phyloP scores from a whole-genome alignment of 1,140 invertebrate genomes.

The Hyposmocoma kahamanoa region DNA sequence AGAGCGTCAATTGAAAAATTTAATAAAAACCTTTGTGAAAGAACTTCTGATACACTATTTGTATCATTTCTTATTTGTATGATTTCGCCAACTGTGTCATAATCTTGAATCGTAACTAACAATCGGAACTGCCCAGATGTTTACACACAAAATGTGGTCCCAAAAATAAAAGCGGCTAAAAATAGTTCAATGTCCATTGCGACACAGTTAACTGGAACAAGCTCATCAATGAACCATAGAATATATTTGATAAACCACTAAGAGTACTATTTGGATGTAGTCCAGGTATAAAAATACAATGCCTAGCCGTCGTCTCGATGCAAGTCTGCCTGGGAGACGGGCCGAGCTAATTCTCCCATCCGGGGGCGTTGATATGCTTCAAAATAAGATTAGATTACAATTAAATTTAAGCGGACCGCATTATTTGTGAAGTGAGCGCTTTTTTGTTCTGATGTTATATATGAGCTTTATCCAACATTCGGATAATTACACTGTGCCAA shows the following conservation, averaged over 20 bases:
- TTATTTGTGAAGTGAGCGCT: too few species aligned
- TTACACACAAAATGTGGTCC: neutral
- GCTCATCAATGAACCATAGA: conserved; percentile 29
- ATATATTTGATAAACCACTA: conserved; percentile 33
- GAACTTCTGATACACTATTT: too few species aligned
- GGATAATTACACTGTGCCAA: too few species aligned
- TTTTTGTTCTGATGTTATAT: too few species aligned
- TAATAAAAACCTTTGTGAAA: too few species aligned
- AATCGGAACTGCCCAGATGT: neutral
- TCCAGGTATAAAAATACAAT: conserved; percentile 64
- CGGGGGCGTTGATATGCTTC: neutral
- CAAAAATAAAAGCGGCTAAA: conserved; percentile 1
- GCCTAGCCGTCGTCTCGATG: conserved; percentile 39
- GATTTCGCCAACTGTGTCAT: neutral
- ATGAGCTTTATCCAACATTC: too few species aligned
- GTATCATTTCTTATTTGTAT: too few species aligned
- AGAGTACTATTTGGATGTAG: conserved; percentile 52
- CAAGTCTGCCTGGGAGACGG: conserved; percentile 41
- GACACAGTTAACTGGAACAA: neutral
- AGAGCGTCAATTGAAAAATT: too few species aligned
- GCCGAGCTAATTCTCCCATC: neutral
- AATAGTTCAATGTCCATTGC: neutral
- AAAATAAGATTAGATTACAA: neutral
- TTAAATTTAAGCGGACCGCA: too few species aligned
- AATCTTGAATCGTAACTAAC: neutral